phyloP scores from a whole-genome alignment of 2,797 vertebrate species.

The Falco berigora region DNA sequence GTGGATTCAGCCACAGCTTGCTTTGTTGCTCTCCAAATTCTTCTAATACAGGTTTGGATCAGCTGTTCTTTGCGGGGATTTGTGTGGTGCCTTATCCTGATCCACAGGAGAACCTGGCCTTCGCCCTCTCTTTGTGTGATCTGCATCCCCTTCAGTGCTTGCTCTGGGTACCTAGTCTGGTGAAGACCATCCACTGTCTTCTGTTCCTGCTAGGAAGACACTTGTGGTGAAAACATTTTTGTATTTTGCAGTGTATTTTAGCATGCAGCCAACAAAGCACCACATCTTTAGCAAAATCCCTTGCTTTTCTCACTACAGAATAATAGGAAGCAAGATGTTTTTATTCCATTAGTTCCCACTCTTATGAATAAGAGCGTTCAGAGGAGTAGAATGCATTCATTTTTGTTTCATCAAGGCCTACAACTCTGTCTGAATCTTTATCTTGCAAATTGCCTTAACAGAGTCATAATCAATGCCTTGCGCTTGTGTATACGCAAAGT shows the following conservation, averaged over 20 bases:
- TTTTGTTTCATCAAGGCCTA: not conserved
- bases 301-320: not conserved
- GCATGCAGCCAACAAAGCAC: not conserved
- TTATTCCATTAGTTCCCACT: not conserved
- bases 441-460: not conserved
- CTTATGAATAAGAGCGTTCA: not conserved
- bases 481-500: not conserved
- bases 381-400: not conserved
- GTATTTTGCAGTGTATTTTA: not conserved
- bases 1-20: not conserved
- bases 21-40: not conserved
- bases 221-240: not conserved
- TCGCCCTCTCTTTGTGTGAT: not conserved
- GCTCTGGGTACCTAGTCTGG: not conserved
- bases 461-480: not conserved
- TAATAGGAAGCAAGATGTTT: not conserved
- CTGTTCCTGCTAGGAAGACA: not conserved
- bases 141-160: accelerated
- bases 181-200: not conserved
- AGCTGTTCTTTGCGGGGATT: not conserved
- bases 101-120: not conserved
- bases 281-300: not conserved
- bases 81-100: not conserved
- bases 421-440: not conserved
- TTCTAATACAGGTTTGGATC: not conserved